phyloP scores from a whole-genome alignment of 1,140 invertebrate genomes.

The Papilio machaon region DNA sequence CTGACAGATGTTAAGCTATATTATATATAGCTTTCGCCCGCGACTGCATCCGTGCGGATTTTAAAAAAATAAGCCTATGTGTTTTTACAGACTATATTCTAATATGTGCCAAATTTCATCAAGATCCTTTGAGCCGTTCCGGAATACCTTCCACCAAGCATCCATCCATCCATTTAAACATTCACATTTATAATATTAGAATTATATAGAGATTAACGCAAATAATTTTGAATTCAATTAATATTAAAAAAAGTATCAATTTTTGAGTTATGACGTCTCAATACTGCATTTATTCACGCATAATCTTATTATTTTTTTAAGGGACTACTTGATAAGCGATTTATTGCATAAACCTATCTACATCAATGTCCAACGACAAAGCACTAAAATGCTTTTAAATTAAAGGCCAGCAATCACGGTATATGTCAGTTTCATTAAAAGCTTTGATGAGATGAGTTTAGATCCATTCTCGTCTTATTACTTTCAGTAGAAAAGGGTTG shows the following conservation, averaged over 20 bases:
- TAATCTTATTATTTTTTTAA: too few relatives aligned
- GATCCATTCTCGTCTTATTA: neutral
- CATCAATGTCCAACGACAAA: neutral
- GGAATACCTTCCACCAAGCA: too few relatives aligned
- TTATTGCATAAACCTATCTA: neutral
- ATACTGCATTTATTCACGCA: neutral
- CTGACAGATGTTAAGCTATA: neutral
- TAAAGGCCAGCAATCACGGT: neutral
- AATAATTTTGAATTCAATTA: neutral
- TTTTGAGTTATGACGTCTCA: neutral
- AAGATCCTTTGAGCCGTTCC: too few relatives aligned
- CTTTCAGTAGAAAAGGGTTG: neutral
- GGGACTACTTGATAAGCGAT: neutral
- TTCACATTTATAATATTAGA: neutral
- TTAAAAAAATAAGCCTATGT: neutral
- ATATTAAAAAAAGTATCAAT: neutral
- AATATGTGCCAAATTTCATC: too few relatives aligned
- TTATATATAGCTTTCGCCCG: too few relatives aligned
- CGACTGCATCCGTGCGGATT: too few relatives aligned
- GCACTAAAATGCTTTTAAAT: conserved; percentile 6
- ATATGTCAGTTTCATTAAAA: conserved; percentile 11
- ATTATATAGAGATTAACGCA: neutral
- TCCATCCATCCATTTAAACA: too few relatives aligned
- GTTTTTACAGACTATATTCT: too few relatives aligned
- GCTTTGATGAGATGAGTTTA: neutral